phyloP scores from a whole-genome alignment of 1,140 invertebrate species.

The Nixonia krombeini region DNA sequence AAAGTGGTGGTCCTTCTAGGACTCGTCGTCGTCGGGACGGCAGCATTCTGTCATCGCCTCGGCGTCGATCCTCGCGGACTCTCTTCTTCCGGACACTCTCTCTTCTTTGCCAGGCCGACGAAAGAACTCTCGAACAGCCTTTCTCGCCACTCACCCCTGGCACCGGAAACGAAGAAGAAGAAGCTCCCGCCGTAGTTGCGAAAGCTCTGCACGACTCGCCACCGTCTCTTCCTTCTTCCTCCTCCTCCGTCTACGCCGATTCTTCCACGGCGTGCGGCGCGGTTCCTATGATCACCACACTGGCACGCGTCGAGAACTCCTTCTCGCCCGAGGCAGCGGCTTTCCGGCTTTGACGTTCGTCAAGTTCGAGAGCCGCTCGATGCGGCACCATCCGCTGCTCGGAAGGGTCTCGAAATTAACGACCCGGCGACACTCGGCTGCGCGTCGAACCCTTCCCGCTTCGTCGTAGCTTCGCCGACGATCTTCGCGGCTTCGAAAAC shows the following conservation, averaged over 20 bases:
- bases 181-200: slow-evolving; percentile 25
- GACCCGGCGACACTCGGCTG: slow-evolving; percentile 23
- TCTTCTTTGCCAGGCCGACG: slow-evolving; percentile 52
- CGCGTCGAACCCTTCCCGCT: slow-evolving; percentile 9
- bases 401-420: slow-evolving; percentile 8
- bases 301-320: slow-evolving; percentile 67
- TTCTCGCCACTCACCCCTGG: slow-evolving; percentile 55
- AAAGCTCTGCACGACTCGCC: slow-evolving; percentile 10
- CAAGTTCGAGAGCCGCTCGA: slow-evolving; percentile 48
- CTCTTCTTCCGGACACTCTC: slow-evolving; percentile 52
- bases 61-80: slow-evolving; percentile 49
- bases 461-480: slow-evolving; percentile 1
- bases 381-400: slow-evolving; percentile 38
- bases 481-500: background rate
- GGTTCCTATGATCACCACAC: slow-evolving; percentile 66
- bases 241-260: slow-evolving; percentile 13
- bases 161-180: slow-evolving; percentile 55
- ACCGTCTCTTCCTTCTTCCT: slow-evolving; percentile 5
- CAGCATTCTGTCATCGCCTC: slow-evolving; percentile 71
- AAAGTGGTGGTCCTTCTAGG: slow-evolving; percentile 58
- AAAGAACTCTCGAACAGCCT: slow-evolving; percentile 43
- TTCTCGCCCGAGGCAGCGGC: slow-evolving; percentile 63
- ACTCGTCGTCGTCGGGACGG: slow-evolving; percentile 61
- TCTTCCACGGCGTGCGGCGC: background rate
- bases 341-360: slow-evolving; percentile 66